Evolutionary conservation across 2,888 invertebrate genomes (phyloP), one percentile per base, ranked within the genome.

Genomic region (Torymus texanus): DNA sequence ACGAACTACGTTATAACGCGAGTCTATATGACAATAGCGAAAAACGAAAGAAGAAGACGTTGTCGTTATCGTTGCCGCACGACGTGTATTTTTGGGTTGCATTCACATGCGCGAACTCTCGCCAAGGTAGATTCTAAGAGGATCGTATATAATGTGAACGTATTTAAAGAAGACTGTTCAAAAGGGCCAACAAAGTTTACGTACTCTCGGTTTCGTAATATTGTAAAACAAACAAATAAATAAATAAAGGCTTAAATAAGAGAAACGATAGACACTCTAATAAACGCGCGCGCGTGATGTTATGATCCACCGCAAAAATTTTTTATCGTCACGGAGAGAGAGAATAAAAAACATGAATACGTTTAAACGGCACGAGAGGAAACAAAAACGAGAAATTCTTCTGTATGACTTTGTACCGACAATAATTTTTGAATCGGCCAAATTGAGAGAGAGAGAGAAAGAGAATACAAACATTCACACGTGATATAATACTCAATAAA

Each of bases 361-460:
- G 41, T 59, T 51, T 16, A 58, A 68, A 59, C 41, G 65, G 67
- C 56, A 62, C n/a, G 67, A 51, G 24, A 73, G 61, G 14, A 50
- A 59, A 41, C 41, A 41, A 41, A 41, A 41, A 41, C 41, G 41
- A 8, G 41, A 59, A 68, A 80, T 78, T 74, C 21, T 70, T 78
- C 68, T 66, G 61, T 55, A 71, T 53, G 71, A 78, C 71, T 66
- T 78, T 75, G 67, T 61, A 81, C 65, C 73, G 78, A 81, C 78
- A 81, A 81, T 81, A 81, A 81, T 81, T 81, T 75, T 68, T 76
- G 72, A 81, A 78, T 81, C 73, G 78, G 76, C 78, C 78, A 81
- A 78, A 81, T 76, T 76, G 72, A 78, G 73, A 77, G 68, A 74
- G 56, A 66, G 53, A 78, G 65, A 29, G 29, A 29, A 41, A 41